Base-by-base conservation (phyloP, 1,140 invertebrate genomes). In the Ctenoplectra terminalis region DNA sequence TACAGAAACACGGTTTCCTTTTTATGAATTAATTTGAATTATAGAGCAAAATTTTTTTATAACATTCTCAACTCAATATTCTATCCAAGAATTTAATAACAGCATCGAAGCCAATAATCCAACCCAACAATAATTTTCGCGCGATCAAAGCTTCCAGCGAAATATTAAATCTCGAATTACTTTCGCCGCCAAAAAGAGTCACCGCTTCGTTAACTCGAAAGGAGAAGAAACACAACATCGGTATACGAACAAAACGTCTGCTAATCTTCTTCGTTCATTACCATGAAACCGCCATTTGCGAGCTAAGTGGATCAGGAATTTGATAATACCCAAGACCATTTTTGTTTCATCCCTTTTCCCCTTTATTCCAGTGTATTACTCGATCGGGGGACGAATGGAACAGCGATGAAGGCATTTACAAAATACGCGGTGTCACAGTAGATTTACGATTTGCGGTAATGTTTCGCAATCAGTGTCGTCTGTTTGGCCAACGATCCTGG, bases 221-320 rank as follows among this genome's bases (percentile, higher is more conserved):
- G 7, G 54, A 54, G 20, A 23, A 7, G 3, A 54, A 40, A 26
- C 31, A 20, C 29, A 13, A 26, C 40, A 52, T n/a, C 23, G 1
- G n/a, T 43, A 20, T 26, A 29, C 67, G 40, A 37, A n/a, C 11
- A 26, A 58, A 37, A 15, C 8, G 1, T 26, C 17, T 23, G n/a
- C 73, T 73, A 64, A 52, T 75, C 37, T n/a, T n/a, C n/a, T 52
- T 29, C 73, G 17, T 64, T 46, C 73, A 40, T 75, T 64, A 75
- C 40, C 73, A 75, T 75, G n/a, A 75, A 75, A 52, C 61, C 43
- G 4, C 56, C 58, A 34, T 76, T 76, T 15, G 23, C 61, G 26
- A 43, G 1, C n/a, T 76, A 70, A 78, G 26, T 54, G 75, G n/a
- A 78, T 69, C 31, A 37, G n/a, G 46, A 50, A 78, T 78, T 48